Evolutionary conservation across 2,888 invertebrate genomes (phyloP).

Genomic region (Latrodectus elegans): DNA sequence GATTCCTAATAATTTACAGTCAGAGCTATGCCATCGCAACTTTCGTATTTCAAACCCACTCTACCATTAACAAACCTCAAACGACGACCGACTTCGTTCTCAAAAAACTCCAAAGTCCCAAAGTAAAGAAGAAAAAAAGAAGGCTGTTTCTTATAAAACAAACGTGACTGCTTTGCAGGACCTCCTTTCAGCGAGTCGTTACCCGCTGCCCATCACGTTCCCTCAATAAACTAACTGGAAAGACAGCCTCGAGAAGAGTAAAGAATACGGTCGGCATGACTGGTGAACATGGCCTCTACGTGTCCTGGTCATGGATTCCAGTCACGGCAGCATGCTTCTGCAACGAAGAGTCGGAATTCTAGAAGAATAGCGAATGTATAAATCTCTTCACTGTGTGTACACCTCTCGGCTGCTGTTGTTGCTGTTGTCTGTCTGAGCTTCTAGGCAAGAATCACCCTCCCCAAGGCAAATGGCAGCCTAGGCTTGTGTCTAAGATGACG

Average conservation of each 20-base stretch:
- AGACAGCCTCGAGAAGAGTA: conserved; percentile 10
- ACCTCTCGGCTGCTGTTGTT: background rate
- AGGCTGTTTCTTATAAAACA: conserved; percentile 28
- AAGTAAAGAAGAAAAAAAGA: background rate
- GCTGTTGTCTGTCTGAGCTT: background rate
- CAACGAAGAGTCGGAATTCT: conserved; percentile 10
- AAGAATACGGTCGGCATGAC: background rate
- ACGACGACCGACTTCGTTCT: background rate
- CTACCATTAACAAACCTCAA: conserved; percentile 1
- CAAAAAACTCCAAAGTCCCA: background rate
- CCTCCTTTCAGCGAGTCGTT: conserved; percentile 25
- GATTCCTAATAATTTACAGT: background rate
- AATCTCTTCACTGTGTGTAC: conserved; percentile 7
- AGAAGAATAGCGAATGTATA: background rate
- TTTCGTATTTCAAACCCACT: background rate
- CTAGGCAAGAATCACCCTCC: too few species aligned
- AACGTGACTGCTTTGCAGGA: conserved; percentile 40
- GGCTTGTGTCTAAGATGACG: too few species aligned
- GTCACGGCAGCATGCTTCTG: conserved; percentile 7
- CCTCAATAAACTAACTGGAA: conserved; percentile 41
- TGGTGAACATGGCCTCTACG: conserved; percentile 6
- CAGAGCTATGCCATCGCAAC: background rate
- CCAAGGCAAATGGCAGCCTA: too few species aligned
- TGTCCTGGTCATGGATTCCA: conserved; percentile 16
- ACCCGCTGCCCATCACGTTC: conserved; percentile 17